Conservation (phyloP, 1,140 invertebrate species). For the Macrobrachium rosenbergii region DNA sequence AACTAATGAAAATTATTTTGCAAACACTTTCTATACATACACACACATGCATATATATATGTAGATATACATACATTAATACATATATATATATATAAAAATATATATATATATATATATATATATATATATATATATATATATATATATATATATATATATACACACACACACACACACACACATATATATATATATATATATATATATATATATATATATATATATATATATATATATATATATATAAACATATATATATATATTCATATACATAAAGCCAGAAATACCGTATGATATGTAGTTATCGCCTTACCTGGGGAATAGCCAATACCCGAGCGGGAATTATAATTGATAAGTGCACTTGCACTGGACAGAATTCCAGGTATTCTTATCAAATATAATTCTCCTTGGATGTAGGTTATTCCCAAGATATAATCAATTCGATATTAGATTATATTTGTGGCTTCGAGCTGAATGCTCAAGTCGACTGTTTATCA, state of each 20-base stretch:
- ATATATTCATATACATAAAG: not conserved
- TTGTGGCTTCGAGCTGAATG: too few relatives aligned
- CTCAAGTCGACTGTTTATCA: too few relatives aligned
- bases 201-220: not conserved
- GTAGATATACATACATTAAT: not conserved
- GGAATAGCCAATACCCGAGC: too few relatives aligned
- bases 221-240: not conserved
- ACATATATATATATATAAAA: slow-evolving; percentile 6
- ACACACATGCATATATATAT: not conserved
- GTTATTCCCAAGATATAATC: too few relatives aligned
- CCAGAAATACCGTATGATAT: too few relatives aligned
- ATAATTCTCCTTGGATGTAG: too few relatives aligned
- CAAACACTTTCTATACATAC: not conserved
- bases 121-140: slow-evolving; percentile 13
- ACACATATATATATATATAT: not conserved
- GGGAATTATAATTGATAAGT: too few relatives aligned
- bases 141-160: not conserved
- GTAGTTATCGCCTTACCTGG: too few relatives aligned
- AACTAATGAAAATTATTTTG: too few relatives aligned
- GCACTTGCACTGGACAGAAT: too few relatives aligned
- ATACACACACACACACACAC: not conserved
- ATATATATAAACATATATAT: not conserved
- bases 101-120: slow-evolving; percentile 17
- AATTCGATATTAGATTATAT: too few relatives aligned
- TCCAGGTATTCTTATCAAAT: too few relatives aligned